Evolutionary conservation across 2,888 invertebrate genomes (phyloP).

Genomic region (Laothoe populi): DNA sequence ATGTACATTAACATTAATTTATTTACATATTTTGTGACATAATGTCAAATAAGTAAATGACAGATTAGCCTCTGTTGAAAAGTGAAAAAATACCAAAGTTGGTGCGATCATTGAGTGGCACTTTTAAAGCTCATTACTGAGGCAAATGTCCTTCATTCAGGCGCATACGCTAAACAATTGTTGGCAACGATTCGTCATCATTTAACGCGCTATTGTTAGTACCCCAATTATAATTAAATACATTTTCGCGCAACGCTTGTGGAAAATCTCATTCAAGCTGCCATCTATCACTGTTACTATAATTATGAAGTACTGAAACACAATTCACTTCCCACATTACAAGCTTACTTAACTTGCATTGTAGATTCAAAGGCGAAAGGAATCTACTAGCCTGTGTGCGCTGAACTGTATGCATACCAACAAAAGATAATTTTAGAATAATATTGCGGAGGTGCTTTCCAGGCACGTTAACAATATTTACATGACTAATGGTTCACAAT

Average conservation of each 20-base stretch:
- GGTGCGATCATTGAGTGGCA: constrained; percentile 60
- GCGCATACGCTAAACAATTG: constrained; percentile 66
- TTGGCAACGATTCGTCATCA: constrained; percentile 61
- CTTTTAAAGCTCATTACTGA: constrained; percentile 69
- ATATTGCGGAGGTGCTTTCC: constrained; percentile 49
- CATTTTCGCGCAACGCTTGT: constrained; percentile 55
- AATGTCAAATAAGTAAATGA: constrained; percentile 30
- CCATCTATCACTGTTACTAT: constrained; percentile 15
- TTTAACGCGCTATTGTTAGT: constrained; percentile 69
- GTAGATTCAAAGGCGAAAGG: constrained; percentile 8
- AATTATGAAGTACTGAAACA: neutral
- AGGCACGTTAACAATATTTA: constrained; percentile 77
- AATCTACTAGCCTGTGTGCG: neutral
- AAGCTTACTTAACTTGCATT: constrained; percentile 7
- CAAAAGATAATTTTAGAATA: constrained; percentile 49
- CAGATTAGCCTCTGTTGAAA: constrained; percentile 42
- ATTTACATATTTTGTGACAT: no score
- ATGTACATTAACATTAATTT: no score
- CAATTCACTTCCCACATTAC: constrained; percentile 12
- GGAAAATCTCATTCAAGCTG: constrained; percentile 46
- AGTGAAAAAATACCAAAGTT: constrained; percentile 51
- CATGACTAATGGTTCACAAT: constrained; percentile 76
- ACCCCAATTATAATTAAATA: constrained; percentile 68
- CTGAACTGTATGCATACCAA: constrained; percentile 40
- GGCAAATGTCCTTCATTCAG: constrained; percentile 67